phyloP scores from a whole-genome alignment of 2,113 vertebrate species.

The Pandion haliaetus region DNA sequence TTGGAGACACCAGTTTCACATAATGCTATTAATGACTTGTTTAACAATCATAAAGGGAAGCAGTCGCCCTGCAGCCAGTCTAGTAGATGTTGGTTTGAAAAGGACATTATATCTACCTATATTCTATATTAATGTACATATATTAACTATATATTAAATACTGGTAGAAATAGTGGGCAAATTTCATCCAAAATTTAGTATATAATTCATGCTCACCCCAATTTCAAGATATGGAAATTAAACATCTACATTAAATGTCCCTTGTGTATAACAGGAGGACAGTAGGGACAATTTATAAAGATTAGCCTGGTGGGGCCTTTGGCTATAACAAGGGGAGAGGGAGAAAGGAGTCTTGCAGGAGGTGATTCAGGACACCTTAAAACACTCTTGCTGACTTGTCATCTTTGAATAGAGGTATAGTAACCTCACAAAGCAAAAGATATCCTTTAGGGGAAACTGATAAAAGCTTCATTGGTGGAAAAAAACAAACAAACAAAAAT shows the following conservation, averaged over 20 bases:
- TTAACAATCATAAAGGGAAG: background rate
- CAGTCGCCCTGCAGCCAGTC: background rate
- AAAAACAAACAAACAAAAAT: background rate
- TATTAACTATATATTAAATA: background rate
- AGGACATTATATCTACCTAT: background rate
- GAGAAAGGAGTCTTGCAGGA: background rate
- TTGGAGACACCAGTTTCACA: background rate
- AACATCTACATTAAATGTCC: background rate
- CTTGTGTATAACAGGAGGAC: background rate
- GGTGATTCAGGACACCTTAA: background rate
- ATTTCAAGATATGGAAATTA: background rate
- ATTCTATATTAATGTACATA: background rate
- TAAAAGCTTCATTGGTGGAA: background rate
- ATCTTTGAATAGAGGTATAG: background rate
- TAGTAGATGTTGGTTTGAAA: background rate
- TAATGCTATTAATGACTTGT: background rate
- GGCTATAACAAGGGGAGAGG: background rate
- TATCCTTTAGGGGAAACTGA: background rate
- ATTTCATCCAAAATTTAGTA: background rate
- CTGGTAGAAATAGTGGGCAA: background rate
- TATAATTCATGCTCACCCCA: background rate
- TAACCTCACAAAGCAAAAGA: background rate
- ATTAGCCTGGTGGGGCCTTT: background rate
- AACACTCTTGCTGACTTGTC: fast-evolving
- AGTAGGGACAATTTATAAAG: background rate